These are phyloP conservation scores for Etheostoma perlongum DNA, from an alignment of 2,797 vertebrate species.

Conservation along the genomic window DNA sequence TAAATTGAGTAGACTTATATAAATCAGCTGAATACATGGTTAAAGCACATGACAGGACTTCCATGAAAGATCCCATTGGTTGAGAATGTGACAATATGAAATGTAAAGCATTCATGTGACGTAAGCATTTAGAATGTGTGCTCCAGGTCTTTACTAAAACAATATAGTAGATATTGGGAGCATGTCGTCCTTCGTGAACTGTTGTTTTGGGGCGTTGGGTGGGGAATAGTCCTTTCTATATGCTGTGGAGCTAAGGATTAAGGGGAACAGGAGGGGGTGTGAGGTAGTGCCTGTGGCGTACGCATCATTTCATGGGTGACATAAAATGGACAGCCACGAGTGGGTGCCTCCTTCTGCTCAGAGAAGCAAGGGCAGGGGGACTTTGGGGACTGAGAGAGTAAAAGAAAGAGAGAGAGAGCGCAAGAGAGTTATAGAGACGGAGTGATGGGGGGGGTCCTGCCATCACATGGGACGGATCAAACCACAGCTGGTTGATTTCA, in stretches of 20 bases:
- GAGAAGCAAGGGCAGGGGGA: constrained; percentile 54
- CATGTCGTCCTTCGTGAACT: constrained; percentile 18
- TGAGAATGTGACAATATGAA: not conserved
- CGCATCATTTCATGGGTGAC: constrained; percentile 80
- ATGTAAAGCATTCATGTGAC: not conserved
- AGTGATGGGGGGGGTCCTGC: constrained; percentile 38
- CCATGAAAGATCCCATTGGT: not conserved
- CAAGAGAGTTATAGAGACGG: constrained; percentile 35
- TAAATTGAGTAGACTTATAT: too few species aligned
- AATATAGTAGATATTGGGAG: not conserved
- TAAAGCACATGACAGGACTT: constrained; percentile 1
- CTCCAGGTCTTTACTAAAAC: not conserved
- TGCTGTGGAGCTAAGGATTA: constrained; percentile 40
- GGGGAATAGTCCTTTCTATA: constrained; percentile 5
- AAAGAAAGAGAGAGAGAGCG: constrained; percentile 28
- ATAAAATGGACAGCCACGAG: constrained; percentile 65
- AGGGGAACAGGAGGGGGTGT: constrained; percentile 20
- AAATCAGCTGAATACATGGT: too few species aligned
- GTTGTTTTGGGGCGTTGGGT: constrained; percentile 2
- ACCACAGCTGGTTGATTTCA: constrained; percentile 82
- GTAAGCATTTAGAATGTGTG: constrained; percentile 1
- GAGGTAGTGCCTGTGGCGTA: constrained; percentile 40
- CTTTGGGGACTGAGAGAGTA: constrained; percentile 57
- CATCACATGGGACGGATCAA: constrained; percentile 75
- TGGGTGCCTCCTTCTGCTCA: constrained; percentile 68